Base-by-base conservation (phyloP, 2,888 invertebrate genomes). In the Aleiodes leptofemur region DNA sequence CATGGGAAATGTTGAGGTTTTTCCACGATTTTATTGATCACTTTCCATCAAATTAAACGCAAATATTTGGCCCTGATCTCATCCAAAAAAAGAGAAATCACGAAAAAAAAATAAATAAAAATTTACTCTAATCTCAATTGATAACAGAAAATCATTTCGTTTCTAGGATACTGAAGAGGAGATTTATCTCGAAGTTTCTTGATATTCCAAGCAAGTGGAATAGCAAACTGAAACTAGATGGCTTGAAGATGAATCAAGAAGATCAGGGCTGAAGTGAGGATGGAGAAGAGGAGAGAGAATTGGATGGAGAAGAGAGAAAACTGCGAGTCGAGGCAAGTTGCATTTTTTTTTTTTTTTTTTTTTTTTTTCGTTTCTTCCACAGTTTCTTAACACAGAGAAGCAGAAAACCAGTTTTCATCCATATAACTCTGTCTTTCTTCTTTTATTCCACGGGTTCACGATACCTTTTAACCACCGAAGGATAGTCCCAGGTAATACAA, bases 91-190 rank as follows among this genome's bases (percentile, higher is more conserved):
- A 64, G 7, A 43, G 1, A 8, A 11, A 43, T 43, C 8, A 11
- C 11, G 11, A 9, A 9, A 9, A 43, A 43, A 34, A 31, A 31
- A 71, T 23, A 23, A 23, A 23, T 23, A 23, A 23, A 23, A 23
- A 23, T 1, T 1, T 50, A 76, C 72, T 51, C 53, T 69, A 69
- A 76, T 72, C 68, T 53, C 8, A 43, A 8, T 72, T 14, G 69
- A 76, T 76, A 72, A 43, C 13, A 51, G 29, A 76, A 72, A 76
- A 76, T 72, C 53, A 76, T 74, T 64, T 76, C 59, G 74, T 73
- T 79, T 73, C 68, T 2, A 51, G 16, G 51, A 61, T 61, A 7
- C 14, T 38, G 13, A 4, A 68, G 16, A 53, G 8, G 16, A 53
- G 8, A 68, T 68, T n/a, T 68, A 31, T 11, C 48, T 48, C 16